Conservation (phyloP, 2,888 invertebrate species). For the Drosophila helvetica region DNA sequence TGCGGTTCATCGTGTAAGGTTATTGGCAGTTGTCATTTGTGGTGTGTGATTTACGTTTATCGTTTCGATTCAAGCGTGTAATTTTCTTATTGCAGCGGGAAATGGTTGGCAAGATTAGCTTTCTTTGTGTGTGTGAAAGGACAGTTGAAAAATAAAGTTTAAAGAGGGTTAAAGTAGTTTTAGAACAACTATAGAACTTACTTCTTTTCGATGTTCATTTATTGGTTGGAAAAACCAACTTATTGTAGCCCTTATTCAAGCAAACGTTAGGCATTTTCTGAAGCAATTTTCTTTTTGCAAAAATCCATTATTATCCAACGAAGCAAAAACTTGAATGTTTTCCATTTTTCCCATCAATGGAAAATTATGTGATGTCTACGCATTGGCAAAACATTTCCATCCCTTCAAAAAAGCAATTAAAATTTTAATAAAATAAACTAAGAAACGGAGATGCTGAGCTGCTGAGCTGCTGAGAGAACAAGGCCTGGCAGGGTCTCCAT, state of each 20-base stretch:
- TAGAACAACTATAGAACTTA: too few relatives aligned
- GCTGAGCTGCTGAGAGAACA: background rate
- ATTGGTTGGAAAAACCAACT: too few relatives aligned
- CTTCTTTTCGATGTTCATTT: too few relatives aligned
- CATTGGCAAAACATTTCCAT: slow-evolving; percentile 41
- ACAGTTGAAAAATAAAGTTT: background rate
- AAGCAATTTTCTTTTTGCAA: slow-evolving; percentile 22
- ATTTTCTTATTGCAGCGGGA: slow-evolving; percentile 51
- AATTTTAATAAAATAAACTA: slow-evolving; percentile 54
- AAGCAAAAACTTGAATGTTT: slow-evolving; percentile 37
- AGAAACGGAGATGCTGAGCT: slow-evolving; percentile 6
- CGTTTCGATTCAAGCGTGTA: slow-evolving; percentile 60
- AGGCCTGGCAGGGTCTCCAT: background rate
- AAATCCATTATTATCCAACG: slow-evolving; percentile 40
- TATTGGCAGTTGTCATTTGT: slow-evolving; percentile 73
- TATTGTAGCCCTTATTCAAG: too few relatives aligned
- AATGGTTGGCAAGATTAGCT: slow-evolving; percentile 7
- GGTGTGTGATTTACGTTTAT: slow-evolving; percentile 75
- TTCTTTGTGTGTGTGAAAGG: background rate
- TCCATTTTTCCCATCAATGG: slow-evolving; percentile 37
- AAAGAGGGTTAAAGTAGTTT: background rate
- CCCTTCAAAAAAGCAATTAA: slow-evolving; percentile 50
- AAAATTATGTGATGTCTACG: slow-evolving; percentile 22
- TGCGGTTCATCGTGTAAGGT: slow-evolving; percentile 45
- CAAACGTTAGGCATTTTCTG: background rate